Evolutionary conservation across 2,888 invertebrate genomes (phyloP).

Genomic region (Empis livida): DNA sequence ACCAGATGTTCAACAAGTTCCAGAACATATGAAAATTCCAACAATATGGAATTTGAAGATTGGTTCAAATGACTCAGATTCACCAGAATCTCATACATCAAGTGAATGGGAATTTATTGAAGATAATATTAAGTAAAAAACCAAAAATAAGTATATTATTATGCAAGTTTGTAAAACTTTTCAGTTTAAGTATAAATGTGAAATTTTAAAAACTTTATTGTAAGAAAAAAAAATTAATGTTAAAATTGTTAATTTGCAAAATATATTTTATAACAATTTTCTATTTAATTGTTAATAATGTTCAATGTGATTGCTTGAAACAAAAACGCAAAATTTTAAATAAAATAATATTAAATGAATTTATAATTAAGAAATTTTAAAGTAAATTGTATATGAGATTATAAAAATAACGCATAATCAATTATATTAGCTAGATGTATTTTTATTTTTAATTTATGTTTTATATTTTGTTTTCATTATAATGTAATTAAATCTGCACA

Average conservation of each 20-base stretch:
- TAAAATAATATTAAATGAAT: too few relatives aligned
- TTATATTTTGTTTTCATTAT: too few relatives aligned
- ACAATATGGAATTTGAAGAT: constrained; percentile 43
- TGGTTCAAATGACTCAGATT: constrained; percentile 8
- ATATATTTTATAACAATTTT: neutral
- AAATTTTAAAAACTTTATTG: neutral
- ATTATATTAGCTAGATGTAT: too few relatives aligned
- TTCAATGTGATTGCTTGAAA: too few relatives aligned
- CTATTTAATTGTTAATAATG: too few relatives aligned
- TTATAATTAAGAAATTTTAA: too few relatives aligned
- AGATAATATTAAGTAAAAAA: neutral
- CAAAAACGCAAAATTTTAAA: too few relatives aligned
- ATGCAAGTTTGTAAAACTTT: neutral
- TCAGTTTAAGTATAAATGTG: neutral
- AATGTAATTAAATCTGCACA: too few relatives aligned
- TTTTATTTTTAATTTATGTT: too few relatives aligned
- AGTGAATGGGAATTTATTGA: constrained; percentile 35
- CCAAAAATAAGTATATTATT: neutral
- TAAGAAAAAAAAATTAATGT: too few relatives aligned
- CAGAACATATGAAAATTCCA: constrained; percentile 42
- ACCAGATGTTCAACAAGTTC: constrained; percentile 19
- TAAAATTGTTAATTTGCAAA: neutral
- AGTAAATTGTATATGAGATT: too few relatives aligned
- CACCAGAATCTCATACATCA: constrained; percentile 21
- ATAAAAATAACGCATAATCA: too few relatives aligned